Evolutionary conservation across 2,797 vertebrate species (phyloP).

Genomic region (Pseudotriccus pelzelni): DNA sequence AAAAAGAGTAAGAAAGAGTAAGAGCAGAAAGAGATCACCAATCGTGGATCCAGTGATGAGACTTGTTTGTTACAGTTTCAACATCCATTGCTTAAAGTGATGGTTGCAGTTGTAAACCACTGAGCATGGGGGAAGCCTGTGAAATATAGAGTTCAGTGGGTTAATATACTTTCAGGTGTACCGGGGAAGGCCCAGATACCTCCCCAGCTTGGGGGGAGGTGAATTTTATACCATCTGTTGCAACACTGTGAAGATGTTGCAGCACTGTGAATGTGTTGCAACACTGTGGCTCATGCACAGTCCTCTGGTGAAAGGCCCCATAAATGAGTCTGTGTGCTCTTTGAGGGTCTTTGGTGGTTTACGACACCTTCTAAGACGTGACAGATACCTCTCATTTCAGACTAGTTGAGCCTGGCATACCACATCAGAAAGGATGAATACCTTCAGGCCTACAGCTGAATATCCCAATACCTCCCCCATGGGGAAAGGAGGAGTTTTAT

Average conservation of each 20-base stretch:
- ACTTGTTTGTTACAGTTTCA: not conserved
- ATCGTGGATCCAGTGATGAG: not conserved
- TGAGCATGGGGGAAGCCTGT: no score
- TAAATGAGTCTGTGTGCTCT: not conserved
- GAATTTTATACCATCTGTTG: not conserved
- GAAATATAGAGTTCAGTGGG: not conserved
- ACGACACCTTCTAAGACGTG: not conserved
- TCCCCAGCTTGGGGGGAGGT: no score
- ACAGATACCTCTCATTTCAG: not conserved
- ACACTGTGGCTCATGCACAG: not conserved
- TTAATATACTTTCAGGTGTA: not conserved
- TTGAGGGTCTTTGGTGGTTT: not conserved
- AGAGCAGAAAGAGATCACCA: not conserved
- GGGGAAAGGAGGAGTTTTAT: not conserved
- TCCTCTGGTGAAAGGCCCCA: not conserved
- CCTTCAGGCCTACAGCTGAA: not conserved
- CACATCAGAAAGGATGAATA: not conserved
- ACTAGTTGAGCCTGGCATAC: not conserved
- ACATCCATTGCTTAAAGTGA: not conserved
- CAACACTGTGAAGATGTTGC: not conserved
- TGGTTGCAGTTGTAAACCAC: fast-evolving
- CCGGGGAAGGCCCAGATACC: not conserved
- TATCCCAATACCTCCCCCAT: no score
- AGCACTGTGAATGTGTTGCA: not conserved
- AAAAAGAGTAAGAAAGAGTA: no score